Conservation (phyloP, 2,113 vertebrate genomes). For the Phasianus colchicus region DNA sequence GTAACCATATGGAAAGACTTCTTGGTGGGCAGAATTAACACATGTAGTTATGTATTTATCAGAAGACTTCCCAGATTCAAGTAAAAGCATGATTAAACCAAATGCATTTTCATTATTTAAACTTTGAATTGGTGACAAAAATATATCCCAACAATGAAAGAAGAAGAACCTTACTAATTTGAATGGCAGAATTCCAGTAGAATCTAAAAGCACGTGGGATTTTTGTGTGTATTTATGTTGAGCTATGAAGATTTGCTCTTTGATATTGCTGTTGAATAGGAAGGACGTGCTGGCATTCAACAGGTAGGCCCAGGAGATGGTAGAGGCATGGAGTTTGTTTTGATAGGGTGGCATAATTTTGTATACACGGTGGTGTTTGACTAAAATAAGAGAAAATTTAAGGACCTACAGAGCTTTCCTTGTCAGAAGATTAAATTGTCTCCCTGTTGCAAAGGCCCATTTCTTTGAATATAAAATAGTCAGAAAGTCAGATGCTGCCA, state of each 20-base stretch:
- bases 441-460: neutral
- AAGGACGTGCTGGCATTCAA: neutral
- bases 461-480: neutral
- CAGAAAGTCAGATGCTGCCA: neutral
- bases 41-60: neutral
- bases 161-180: neutral
- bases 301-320: neutral
- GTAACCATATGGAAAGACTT: neutral
- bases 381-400: neutral
- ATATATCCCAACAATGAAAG: neutral
- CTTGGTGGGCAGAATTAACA: neutral
- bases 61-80: neutral
- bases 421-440: neutral
- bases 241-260: neutral
- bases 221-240: neutral
- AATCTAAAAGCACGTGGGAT: neutral
- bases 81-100: neutral
- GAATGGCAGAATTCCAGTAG: neutral
- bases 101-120: neutral
- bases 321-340: neutral
- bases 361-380: neutral
- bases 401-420: neutral
- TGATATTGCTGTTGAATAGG: neutral
- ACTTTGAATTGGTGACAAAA: neutral
- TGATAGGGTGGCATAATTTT: neutral